These are phyloP conservation scores for Urocolius indicus DNA, from an alignment of 2,113 vertebrate species.

Conservation along the genomic window DNA sequence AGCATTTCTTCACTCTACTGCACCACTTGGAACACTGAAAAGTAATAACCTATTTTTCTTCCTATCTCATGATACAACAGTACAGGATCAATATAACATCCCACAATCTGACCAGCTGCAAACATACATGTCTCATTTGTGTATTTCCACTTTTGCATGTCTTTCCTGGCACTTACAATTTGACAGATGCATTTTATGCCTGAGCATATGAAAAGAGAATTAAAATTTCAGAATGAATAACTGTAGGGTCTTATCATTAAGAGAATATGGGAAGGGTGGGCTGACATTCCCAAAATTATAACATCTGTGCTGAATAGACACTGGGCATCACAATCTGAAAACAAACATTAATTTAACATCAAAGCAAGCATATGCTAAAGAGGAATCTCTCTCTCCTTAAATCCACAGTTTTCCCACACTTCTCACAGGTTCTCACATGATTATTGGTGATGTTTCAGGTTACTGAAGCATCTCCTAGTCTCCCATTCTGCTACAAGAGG, in stretches of 20 bases:
- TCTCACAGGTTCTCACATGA: constrained; percentile 22
- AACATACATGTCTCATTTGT: not conserved
- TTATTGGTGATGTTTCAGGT: constrained; percentile 63
- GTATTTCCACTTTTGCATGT: not conserved
- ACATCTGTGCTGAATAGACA: constrained; percentile 39
- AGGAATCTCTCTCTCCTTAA: constrained; percentile 15
- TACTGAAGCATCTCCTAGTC: not conserved
- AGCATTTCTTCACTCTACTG: not conserved
- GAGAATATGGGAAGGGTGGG: not conserved
- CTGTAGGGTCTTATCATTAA: not conserved
- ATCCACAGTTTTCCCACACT: not conserved
- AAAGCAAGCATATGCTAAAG: constrained; percentile 29
- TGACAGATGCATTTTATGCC: not conserved
- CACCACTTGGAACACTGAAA: not conserved
- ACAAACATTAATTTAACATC: constrained; percentile 33
- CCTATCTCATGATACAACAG: not conserved
- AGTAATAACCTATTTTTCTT: not conserved
- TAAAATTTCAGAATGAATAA: not conserved
- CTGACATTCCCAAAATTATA: constrained; percentile 1
- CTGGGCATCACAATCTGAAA: constrained; percentile 43
- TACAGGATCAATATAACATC: not conserved
- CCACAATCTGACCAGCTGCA: not conserved
- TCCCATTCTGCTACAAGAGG: not conserved
- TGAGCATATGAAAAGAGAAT: not conserved
- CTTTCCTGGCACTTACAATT: not conserved